Evolutionary conservation across 1,140 invertebrate species (phyloP).

Genomic region (Periplaneta americana): DNA sequence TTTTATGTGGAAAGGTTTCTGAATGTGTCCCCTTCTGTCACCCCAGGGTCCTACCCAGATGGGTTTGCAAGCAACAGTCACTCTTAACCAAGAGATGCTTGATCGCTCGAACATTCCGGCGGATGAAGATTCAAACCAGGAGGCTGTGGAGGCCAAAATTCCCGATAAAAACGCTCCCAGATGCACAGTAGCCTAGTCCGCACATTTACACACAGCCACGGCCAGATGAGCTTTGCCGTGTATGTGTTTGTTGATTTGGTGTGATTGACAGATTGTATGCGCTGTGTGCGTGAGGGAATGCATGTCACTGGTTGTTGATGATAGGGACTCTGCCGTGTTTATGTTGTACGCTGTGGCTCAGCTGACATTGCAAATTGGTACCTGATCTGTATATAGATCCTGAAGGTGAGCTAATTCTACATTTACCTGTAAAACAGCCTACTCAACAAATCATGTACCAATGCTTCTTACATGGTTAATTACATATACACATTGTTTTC

Average conservation of each 20-base stretch:
- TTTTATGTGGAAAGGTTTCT: conserved; percentile 19
- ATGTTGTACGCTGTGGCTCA: neutral
- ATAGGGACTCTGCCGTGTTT: neutral
- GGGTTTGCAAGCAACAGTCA: conserved; percentile 23
- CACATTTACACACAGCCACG: neutral
- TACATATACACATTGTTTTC: neutral
- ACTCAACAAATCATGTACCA: neutral
- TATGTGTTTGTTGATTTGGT: neutral
- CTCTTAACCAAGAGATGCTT: conserved; percentile 20
- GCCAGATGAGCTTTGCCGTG: neutral
- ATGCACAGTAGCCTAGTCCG: conserved; percentile 2
- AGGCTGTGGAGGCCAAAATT: conserved; percentile 17
- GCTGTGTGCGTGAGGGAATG: neutral
- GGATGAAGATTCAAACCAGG: conserved; percentile 18
- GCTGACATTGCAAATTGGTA: neutral
- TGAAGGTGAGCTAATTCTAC: neutral
- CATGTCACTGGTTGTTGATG: neutral
- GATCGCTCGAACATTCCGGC: conserved; percentile 10
- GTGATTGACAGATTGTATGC: neutral
- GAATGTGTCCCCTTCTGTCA: conserved; percentile 25
- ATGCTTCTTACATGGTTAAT: neutral
- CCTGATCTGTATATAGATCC: neutral
- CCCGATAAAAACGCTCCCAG: conserved; percentile 8
- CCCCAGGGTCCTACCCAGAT: conserved; percentile 23
- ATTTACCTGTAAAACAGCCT: neutral